These are phyloP conservation scores for Chaitophorus viminalis DNA, from an alignment of 2,888 invertebrate species.

Conservation along the genomic window DNA sequence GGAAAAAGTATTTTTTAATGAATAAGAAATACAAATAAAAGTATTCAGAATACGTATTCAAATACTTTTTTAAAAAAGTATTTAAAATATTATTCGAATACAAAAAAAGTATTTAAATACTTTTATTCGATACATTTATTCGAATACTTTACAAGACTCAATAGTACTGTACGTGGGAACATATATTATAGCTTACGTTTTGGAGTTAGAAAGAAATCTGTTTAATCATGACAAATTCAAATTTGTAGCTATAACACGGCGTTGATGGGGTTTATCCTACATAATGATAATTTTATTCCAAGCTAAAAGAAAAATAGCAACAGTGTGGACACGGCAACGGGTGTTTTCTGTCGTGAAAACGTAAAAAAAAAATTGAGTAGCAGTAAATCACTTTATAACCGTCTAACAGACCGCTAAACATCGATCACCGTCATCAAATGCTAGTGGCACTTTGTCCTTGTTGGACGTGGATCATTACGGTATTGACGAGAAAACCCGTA, in stretches of 20 bases:
- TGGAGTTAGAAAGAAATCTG: background rate
- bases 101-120: no score
- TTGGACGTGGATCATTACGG: background rate
- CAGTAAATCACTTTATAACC: slow-evolving; percentile 28
- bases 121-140: no score
- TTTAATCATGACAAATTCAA: slow-evolving; percentile 23
- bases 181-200: background rate
- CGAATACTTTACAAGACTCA: no score
- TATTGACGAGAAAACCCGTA: background rate
- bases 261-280: background rate
- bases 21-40: no score
- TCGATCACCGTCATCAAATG: slow-evolving; percentile 24
- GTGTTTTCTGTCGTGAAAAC: background rate
- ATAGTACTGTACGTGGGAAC: background rate
- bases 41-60: no score
- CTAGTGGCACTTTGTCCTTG: background rate
- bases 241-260: background rate
- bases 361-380: background rate
- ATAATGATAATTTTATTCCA: slow-evolving; percentile 12
- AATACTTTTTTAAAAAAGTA: no score
- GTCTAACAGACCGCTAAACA: background rate
- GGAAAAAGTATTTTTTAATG: no score
- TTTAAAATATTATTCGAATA: no score
- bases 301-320: background rate
- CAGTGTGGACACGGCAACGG: background rate